Percentiles rank a stretch among this genome's conserved stretches.
Evolutionary conservation across 2,888 invertebrate genomes (phyloP).

Genomic region (Omphaloscelis lunosa): DNA sequence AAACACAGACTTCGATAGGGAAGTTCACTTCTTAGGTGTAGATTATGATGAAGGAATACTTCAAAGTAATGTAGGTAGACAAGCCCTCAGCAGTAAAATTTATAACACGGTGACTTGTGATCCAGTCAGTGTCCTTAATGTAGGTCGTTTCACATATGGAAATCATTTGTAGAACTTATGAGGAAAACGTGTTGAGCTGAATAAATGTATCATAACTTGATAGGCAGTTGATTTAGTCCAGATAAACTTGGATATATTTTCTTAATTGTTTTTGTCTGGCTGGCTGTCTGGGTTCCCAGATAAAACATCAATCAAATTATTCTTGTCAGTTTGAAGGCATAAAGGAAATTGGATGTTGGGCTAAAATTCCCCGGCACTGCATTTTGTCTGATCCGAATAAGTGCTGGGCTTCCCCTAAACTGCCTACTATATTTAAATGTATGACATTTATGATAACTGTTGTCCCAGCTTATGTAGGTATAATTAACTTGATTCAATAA

Average conservation of each 20-base stretch:
- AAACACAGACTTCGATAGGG: not conserved
- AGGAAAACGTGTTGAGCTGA: conserved; percentile 51
- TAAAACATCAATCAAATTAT: not conserved
- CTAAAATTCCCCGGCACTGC: not conserved
- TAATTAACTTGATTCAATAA: not conserved
- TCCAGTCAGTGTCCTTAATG: conserved; percentile 55
- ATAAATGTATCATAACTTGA: conserved; percentile 28
- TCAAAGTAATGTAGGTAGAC: not conserved
- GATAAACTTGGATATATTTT: conserved; percentile 7
- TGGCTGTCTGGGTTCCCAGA: not conserved
- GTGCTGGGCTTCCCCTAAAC: not conserved
- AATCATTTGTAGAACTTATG: conserved; percentile 47
- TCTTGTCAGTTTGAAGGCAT: not conserved
- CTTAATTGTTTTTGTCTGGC: conserved; percentile 9
- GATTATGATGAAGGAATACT: not conserved
- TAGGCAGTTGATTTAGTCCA: conserved; percentile 27
- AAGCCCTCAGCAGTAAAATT: conserved; percentile 21
- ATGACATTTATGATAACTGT: not conserved
- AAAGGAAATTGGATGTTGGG: not conserved
- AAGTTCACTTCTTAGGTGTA: not conserved
- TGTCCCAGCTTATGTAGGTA: not conserved
- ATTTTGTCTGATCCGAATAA: not conserved
- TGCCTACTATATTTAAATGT: not conserved
- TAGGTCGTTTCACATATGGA: conserved; percentile 61
- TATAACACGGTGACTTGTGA: conserved; percentile 19